Conservation (phyloP, 1,140 invertebrate genomes). For the Rhagoletis pomonella region DNA sequence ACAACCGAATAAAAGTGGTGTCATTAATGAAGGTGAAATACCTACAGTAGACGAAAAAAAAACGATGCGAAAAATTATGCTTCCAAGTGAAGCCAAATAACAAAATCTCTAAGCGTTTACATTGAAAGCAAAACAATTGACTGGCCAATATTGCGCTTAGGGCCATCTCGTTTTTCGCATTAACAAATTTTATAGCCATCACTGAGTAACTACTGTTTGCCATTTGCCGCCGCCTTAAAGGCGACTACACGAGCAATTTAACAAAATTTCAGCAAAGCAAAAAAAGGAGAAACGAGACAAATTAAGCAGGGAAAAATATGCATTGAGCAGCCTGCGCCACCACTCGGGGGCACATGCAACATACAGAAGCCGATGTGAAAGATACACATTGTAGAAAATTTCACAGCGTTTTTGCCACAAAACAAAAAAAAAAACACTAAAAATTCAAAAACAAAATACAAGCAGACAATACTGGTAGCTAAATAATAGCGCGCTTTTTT, state of each 20-base stretch:
- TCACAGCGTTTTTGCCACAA: not conserved
- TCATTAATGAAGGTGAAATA: not conserved
- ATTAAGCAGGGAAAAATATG: too few species aligned
- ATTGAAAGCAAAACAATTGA: constrained; percentile 25
- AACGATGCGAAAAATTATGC: not conserved
- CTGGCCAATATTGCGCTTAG: constrained; percentile 56
- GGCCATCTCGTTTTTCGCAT: constrained; percentile 68
- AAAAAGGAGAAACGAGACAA: not conserved
- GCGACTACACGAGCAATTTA: constrained; percentile 48
- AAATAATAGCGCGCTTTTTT: not conserved
- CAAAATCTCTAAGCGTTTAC: constrained; percentile 36
- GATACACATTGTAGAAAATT: constrained; percentile 6
- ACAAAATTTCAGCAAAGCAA: not conserved
- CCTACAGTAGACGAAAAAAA: not conserved
- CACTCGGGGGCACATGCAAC: constrained; percentile 44
- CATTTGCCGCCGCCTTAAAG: constrained; percentile 51
- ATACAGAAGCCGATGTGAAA: constrained; percentile 38
- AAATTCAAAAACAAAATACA: not conserved
- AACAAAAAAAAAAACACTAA: not conserved
- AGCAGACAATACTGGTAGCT: constrained; percentile 10
- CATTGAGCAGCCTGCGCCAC: not conserved
- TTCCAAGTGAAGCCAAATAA: constrained; percentile 12
- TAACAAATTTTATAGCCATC: constrained; percentile 60
- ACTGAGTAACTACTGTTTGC: constrained; percentile 52
- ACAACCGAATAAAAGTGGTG: constrained; percentile 5